Evolutionary conservation across 2,113 vertebrate species (phyloP).

Genomic region (Esox niger): DNA sequence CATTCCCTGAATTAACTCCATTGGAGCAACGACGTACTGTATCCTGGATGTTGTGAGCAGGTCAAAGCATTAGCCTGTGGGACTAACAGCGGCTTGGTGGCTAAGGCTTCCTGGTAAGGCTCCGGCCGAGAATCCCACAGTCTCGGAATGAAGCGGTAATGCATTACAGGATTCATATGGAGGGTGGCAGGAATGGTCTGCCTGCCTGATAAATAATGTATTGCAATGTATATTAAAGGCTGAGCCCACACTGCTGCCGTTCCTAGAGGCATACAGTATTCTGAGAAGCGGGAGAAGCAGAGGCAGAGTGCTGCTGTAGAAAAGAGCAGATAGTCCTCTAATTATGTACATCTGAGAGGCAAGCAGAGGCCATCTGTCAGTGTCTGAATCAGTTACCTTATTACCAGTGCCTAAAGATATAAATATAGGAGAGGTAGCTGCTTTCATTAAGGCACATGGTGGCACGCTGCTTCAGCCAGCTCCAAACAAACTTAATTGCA

Average conservation of each 20-base stretch:
- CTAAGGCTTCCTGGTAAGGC: constrained; percentile 73
- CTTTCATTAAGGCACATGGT: constrained; percentile 68
- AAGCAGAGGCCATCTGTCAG: constrained; percentile 76
- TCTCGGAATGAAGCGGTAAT: constrained; percentile 66
- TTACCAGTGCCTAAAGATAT: constrained; percentile 73
- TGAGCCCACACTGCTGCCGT: constrained; percentile 50
- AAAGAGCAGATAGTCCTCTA: constrained; percentile 65
- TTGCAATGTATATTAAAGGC: constrained; percentile 75
- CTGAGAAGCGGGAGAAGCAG: constrained; percentile 41
- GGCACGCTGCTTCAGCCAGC: constrained; percentile 61
- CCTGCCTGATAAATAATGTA: constrained; percentile 74
- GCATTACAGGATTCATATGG: constrained; percentile 70
- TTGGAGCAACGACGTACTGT: constrained; percentile 52
- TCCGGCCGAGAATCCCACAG: constrained; percentile 63
- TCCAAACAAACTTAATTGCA: constrained; percentile 68
- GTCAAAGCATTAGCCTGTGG: constrained; percentile 63
- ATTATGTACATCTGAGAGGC: constrained; percentile 74
- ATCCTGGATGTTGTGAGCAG: constrained; percentile 55
- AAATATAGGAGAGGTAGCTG: constrained; percentile 70
- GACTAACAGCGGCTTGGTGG: constrained; percentile 54
- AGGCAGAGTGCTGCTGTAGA: constrained; percentile 51
- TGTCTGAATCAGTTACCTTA: constrained; percentile 74
- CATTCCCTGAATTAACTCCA: constrained; percentile 41
- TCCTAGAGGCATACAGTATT: constrained; percentile 49
- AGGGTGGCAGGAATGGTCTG: constrained; percentile 60